phyloP scores from a whole-genome alignment of 2,797 vertebrate species.

The Mormyrus hasselquistii region DNA sequence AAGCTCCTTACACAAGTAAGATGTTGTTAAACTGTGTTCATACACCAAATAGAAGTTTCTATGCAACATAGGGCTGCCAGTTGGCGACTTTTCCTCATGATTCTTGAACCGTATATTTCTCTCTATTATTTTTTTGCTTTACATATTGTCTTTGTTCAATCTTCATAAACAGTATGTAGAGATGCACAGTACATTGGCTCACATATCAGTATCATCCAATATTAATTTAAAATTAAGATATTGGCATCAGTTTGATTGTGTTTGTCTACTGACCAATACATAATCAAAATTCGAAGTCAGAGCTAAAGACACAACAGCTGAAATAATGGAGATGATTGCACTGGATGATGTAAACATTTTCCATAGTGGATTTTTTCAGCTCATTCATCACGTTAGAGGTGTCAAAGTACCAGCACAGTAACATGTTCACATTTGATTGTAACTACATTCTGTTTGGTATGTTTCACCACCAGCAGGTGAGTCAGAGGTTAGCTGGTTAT shows the following conservation, averaged over 20 bases:
- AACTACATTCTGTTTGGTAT: neutral
- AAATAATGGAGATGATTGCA: neutral
- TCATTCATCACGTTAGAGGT: neutral
- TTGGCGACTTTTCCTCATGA: neutral
- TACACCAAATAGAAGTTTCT: neutral
- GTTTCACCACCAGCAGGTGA: neutral
- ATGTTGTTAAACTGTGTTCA: neutral
- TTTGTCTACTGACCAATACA: neutral
- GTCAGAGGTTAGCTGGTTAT: neutral
- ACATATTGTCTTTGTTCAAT: neutral
- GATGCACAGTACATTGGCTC: neutral
- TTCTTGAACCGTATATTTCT: neutral
- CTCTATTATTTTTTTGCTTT: neutral
- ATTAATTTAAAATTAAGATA: neutral
- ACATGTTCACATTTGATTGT: neutral
- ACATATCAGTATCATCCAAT: neutral
- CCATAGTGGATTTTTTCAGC: neutral
- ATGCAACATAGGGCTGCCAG: neutral
- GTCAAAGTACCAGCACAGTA: neutral
- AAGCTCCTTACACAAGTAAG: constrained; percentile 74
- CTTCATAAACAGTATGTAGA: neutral
- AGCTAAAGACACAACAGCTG: neutral
- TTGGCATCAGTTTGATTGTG: neutral
- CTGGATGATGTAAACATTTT: neutral
- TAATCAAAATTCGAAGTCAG: neutral